phyloP scores from a whole-genome alignment of 2,113 vertebrate species.

The human (Homo sapiens) region GRCh38 chr12:21762001-21762500 shows the following conservation, averaged over 20 bases:
- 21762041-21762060: background rate
- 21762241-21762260: background rate
- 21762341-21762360: background rate
- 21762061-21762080: background rate
- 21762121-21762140: background rate
- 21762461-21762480: background rate
- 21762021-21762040: background rate
- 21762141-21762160: background rate
- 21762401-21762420: background rate
- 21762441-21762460: background rate
- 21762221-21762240: background rate
- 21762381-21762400: background rate
- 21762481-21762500: background rate
- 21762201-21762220: background rate
- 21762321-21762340: background rate
- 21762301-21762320: constrained; percentile 1
- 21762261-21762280: too few species aligned
- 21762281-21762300: background rate
- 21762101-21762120: background rate
- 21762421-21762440: background rate
- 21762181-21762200: background rate
- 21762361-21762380: background rate
- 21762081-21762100: background rate
- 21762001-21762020: background rate
- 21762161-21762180: background rate